Evolutionary conservation across 2,888 invertebrate genomes (phyloP), one percentile per base, ranked within the genome.

Genomic region (Lepidochrysops patricia): DNA sequence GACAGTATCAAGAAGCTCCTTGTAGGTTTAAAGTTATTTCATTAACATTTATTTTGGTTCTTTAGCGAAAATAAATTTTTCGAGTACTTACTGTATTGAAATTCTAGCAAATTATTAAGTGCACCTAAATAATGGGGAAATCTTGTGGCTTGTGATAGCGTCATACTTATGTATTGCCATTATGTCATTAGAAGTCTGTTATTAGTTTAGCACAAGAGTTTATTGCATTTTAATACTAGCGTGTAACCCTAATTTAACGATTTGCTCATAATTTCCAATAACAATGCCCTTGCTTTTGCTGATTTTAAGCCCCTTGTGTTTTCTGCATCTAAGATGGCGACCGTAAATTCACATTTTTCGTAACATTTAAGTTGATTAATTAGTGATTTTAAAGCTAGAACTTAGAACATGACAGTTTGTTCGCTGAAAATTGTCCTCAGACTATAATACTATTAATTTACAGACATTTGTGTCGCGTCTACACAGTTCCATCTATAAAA

Each of bases 121-220:
- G 54, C 54, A 54, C 54, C 29, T 19, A 32, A 54, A 54, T 54
- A 37, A 59, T 52, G 59, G 59, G 26, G 19, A 15, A 59, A 52
- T 52, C 35, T 43, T 57, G 50, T 25, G 49, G 37, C 37, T 59
- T 52, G 59, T 59, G 59, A 59, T 59, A 59, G 19, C 37, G 37
- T 34, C 58, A 34, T 49, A n/a, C n/a, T n/a, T n/a, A 58, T 59
- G 35, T 32, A 52, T 49, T 52, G 58, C 58, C 58, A 59, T 59
- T 59, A 49, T 48, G 52, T 59, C 58, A 52, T 35, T 52, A 59
- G 52, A 52, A 52, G 58, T 59, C 58, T 52, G 50, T 32, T 59
- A 32, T 52, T 54, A 58, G 50, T 25, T 58, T 57, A 57, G 58
- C 58, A 58, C 58, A 58, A 58, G 49, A 58, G 48, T 58, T 50